Evolutionary conservation across 2,113 vertebrate species (phyloP).

Genomic region (Sinocyclocheilus anophthalmus): DNA sequence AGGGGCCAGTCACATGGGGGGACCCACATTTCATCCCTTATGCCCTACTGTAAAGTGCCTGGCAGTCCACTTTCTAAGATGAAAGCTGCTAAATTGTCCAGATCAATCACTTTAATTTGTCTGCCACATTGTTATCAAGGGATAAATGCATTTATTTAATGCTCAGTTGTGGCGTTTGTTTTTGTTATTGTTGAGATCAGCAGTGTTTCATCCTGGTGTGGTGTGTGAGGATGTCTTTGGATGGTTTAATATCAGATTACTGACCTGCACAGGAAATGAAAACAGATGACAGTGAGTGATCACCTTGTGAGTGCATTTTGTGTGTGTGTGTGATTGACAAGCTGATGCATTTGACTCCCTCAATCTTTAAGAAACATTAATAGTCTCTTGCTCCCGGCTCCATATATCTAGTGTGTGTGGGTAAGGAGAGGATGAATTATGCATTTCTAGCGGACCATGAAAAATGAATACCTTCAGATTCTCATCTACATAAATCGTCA

Average conservation of each 20-base stretch:
- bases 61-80: neutral
- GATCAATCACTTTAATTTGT: constrained; percentile 50
- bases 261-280: constrained; percentile 50
- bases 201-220: neutral
- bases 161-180: neutral
- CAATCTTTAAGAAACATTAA: constrained; percentile 34
- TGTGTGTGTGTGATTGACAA: constrained; percentile 26
- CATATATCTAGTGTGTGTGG: constrained; percentile 39
- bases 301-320: constrained; percentile 23
- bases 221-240: constrained; percentile 3
- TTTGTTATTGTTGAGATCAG: constrained; percentile 3
- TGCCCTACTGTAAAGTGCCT: neutral
- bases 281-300: constrained; percentile 49
- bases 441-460: constrained; percentile 23
- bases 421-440: constrained; percentile 21
- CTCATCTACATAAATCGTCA: constrained; percentile 34
- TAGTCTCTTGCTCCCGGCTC: neutral
- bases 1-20: neutral
- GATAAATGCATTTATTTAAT: constrained; percentile 37
- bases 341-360: constrained; percentile 27
- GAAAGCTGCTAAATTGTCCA: constrained; percentile 37
- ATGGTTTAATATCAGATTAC: constrained; percentile 47
- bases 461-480: constrained; percentile 20
- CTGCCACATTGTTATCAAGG: constrained; percentile 23
- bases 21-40: constrained; percentile 30